phyloP scores from a whole-genome alignment of 1,140 invertebrate species.

The Heterodera carotae region DNA sequence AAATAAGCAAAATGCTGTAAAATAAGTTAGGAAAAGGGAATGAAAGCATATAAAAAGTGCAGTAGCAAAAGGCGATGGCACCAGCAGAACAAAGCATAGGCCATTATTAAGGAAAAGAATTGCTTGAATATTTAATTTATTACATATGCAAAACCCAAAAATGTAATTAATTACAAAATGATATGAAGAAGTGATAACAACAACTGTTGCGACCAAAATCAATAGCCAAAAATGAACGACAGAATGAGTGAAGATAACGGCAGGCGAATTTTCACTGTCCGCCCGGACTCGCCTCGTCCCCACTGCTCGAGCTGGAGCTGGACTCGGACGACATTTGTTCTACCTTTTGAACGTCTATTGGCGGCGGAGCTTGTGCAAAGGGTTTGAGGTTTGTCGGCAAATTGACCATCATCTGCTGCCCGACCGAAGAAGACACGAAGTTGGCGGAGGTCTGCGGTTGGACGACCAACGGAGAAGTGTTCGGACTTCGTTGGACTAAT shows the following conservation, averaged over 20 bases:
- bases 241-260: neutral
- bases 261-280: slow-evolving; percentile 1
- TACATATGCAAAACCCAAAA: too few species aligned
- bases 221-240: neutral
- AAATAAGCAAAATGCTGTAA: neutral
- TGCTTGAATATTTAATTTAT: too few species aligned
- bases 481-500: neutral
- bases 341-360: slow-evolving; percentile 28
- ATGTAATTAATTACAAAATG: too few species aligned
- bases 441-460: slow-evolving; percentile 3
- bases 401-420: slow-evolving; percentile 25
- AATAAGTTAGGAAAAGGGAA: too few species aligned
- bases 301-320: slow-evolving; percentile 45
- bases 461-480: slow-evolving; percentile 3
- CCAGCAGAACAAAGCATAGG: too few species aligned
- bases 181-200: too few species aligned
- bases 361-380: neutral
- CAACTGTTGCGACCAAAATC: too few species aligned
- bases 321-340: slow-evolving; percentile 49
- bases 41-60: too few species aligned
- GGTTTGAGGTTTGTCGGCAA: slow-evolving; percentile 16
- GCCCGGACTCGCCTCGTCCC: slow-evolving; percentile 31
- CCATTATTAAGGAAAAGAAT: too few species aligned
- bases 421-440: neutral
- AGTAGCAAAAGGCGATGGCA: too few species aligned